Base-by-base conservation (phyloP, 1,140 invertebrate genomes). In the Idris sp. region DNA sequence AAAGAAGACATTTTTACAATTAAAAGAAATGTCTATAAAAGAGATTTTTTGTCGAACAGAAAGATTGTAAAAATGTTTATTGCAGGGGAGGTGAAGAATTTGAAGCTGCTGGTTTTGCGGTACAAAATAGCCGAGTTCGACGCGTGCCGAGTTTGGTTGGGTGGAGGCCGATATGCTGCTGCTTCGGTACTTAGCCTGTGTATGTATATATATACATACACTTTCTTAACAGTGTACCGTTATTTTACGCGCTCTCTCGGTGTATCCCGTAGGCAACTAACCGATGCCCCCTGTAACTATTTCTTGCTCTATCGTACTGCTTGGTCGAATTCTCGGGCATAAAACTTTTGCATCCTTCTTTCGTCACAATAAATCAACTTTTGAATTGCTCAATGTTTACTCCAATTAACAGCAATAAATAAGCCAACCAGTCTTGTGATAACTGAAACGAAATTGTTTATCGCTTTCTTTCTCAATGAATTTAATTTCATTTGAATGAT, bases 191-290 rank as follows among this genome's bases (percentile, higher is more conserved):
- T 51, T 43, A 54, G 49, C 51, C 56, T 48, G 49, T 51, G 46
- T 73, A 73, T 61, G 59, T 65, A 65, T 61, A 46, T 73, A 65
- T 64, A 64, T 22, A 22, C 68, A 64, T 65, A 74, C 53, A 67
- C 54, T 65, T 71, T 69, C 65, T 64, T 76, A n/a, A 61, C 74
- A 36, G 14, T 43, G 65, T 76, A 76, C 74, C 67, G 74, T 76
- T 72, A 76, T 64, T 67, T 69, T 69, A 73, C 69, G 73, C 73
- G 73, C 73, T 72, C 68, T 72, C 68, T 65, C 61, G 62, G 61
- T 76, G 67, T n/a, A n/a, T 71, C 62, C 72, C 56, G 62, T 31
- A 68, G 72, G 46, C 56, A 67, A 54, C 61, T 46, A 62, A 68
- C 62, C 72, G 48, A 67, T 74, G 72, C 62, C 58, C 58, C 62